Conservation (phyloP, 1,140 invertebrate species). For the Tigriopus japonicus region DNA sequence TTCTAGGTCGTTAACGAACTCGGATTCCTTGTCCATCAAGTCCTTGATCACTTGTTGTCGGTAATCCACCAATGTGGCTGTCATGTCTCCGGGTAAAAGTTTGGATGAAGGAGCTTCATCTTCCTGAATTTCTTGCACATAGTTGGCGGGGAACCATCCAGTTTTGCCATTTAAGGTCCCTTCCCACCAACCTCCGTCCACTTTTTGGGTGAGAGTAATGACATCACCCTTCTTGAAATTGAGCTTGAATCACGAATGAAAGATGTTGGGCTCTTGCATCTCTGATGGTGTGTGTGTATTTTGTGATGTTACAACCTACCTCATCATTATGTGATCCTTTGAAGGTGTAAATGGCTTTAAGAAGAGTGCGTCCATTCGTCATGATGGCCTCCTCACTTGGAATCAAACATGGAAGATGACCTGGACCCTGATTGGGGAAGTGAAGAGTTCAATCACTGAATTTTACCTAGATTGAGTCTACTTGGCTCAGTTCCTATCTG, state of each 20-base stretch:
- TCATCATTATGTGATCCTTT: conserved; percentile 93
- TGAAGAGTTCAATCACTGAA: too few species aligned
- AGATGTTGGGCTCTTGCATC: conserved; percentile 9
- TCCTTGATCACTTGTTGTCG: conserved; percentile 13
- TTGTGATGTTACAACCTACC: conserved; percentile 30
- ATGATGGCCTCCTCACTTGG: neutral
- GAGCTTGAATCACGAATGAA: conserved; percentile 38
- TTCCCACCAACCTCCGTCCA: conserved; percentile 91
- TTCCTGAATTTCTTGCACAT: conserved; percentile 51
- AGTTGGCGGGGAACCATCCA: conserved; percentile 96
- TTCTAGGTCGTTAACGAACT: conserved; percentile 5
- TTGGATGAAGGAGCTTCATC: conserved; percentile 20
- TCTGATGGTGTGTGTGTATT: conserved; percentile 8
- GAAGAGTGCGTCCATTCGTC: conserved; percentile 28
- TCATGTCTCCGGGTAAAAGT: neutral
- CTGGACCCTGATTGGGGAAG: too few species aligned
- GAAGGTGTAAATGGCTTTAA: conserved; percentile 77
- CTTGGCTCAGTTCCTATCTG: too few species aligned
- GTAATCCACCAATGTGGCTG: neutral
- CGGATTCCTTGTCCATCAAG: conserved; percentile 13
- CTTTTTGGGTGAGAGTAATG: conserved; percentile 77
- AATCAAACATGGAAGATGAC: neutral
- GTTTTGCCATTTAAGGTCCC: conserved; percentile 79
- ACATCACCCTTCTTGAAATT: conserved; percentile 90
- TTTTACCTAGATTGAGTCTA: too few species aligned